Conservation (phyloP, 2,888 invertebrate genomes). For the Griposia aprilina region DNA sequence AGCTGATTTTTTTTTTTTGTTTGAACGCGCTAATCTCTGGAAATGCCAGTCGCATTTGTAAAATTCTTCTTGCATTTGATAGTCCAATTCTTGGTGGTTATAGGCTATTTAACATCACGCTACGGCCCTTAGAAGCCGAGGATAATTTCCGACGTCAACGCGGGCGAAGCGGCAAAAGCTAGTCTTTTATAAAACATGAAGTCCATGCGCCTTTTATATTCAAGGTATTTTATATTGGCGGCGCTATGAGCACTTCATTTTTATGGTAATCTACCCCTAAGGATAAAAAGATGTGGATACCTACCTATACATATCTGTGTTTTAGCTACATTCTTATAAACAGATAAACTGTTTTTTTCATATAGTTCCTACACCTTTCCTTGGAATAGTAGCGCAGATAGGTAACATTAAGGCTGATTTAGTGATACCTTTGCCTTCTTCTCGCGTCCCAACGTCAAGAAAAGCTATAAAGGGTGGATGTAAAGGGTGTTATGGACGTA, state of each 20-base stretch:
- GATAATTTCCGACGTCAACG: background rate
- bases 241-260: conserved; percentile 49
- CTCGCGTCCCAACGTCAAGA: conserved; percentile 49
- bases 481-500: conserved; percentile 62
- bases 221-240: conserved; percentile 46
- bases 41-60: background rate
- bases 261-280: conserved; percentile 50
- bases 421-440: conserved; percentile 62
- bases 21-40: background rate
- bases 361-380: conserved; percentile 45
- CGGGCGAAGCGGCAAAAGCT: background rate
- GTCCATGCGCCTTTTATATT: conserved; percentile 28
- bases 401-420: conserved; percentile 65
- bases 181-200: conserved; percentile 36
- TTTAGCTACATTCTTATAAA: conserved; percentile 49
- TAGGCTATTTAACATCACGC: background rate
- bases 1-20: background rate
- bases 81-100: background rate
- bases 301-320: conserved; percentile 19
- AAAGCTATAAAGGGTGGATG: conserved; percentile 63
- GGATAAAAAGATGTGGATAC: conserved; percentile 25
- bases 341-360: conserved; percentile 44
- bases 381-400: conserved; percentile 50
- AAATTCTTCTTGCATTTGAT: background rate
- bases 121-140: background rate